phyloP scores from a whole-genome alignment of 2,113 vertebrate species.

The Chaetorhynchus papuensis region DNA sequence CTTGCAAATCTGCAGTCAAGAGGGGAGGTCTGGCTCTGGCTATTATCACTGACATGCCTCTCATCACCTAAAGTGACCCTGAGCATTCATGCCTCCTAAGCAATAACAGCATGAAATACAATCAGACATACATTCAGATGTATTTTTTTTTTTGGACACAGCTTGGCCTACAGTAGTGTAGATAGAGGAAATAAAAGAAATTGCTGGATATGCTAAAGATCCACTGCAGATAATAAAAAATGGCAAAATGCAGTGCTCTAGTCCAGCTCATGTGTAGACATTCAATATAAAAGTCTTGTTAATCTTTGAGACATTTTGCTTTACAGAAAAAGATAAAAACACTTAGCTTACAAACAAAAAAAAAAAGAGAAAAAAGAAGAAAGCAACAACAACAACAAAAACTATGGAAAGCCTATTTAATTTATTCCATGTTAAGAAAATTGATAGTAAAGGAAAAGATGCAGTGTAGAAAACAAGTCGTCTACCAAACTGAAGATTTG shows the following conservation, averaged over 20 bases:
- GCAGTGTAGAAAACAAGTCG: neutral
- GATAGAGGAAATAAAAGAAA: neutral
- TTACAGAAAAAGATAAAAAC: neutral
- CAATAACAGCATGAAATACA: neutral
- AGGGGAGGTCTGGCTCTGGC: conserved; percentile 8
- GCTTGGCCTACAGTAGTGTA: neutral
- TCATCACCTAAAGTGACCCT: conserved; percentile 16
- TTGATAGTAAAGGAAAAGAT: neutral
- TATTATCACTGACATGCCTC: neutral
- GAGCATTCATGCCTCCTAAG: conserved; percentile 11
- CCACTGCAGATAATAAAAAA: neutral
- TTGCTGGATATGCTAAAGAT: neutral
- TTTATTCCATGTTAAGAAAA: neutral
- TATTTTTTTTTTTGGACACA: neutral
- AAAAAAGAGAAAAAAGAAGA: neutral
- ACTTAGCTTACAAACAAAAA: neutral
- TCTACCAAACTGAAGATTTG: neutral
- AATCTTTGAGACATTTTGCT: neutral
- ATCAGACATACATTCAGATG: neutral
- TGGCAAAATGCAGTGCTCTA: neutral
- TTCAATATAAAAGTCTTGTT: neutral
- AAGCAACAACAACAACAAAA: neutral
- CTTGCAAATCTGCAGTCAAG: conserved; percentile 32
- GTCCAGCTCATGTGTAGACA: neutral
- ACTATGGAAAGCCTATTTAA: neutral